Conservation (phyloP, 1,140 invertebrate species). For the Megathymus violae region DNA sequence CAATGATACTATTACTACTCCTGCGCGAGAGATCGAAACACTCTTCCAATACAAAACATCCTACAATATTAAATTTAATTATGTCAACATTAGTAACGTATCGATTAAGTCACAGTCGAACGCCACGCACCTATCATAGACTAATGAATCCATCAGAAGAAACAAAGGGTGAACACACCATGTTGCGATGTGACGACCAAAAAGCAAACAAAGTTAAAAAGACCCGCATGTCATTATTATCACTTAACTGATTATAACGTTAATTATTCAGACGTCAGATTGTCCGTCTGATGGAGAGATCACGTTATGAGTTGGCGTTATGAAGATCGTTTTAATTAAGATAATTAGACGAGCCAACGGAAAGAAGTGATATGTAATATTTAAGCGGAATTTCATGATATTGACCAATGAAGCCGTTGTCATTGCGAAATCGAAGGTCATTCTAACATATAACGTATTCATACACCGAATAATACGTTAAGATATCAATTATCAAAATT, state of each 20-base stretch:
- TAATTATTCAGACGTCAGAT: constrained; percentile 34
- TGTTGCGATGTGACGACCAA: background rate
- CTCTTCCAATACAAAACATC: too few species aligned
- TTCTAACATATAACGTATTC: constrained; percentile 1
- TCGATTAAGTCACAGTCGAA: background rate
- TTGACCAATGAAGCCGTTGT: background rate
- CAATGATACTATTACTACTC: too few species aligned
- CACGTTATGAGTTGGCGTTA: constrained; percentile 21
- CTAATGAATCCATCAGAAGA: constrained; percentile 23
- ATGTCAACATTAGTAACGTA: background rate
- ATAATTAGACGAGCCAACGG: constrained; percentile 19
- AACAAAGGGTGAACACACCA: constrained; percentile 17
- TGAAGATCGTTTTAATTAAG: constrained; percentile 34
- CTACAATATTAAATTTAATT: background rate
- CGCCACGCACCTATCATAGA: constrained; percentile 6
- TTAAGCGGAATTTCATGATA: constrained; percentile 13
- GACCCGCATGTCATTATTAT: constrained; percentile 47
- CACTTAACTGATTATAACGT: constrained; percentile 53
- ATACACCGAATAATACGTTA: too few species aligned
- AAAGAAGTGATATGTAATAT: constrained; percentile 26
- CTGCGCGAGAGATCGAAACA: too few species aligned
- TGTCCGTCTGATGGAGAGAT: constrained; percentile 17
- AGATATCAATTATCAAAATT: too few species aligned
- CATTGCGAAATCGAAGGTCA: background rate
- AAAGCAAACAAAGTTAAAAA: constrained; percentile 30